Evolutionary conservation across 2,797 vertebrate genomes (phyloP).

Genomic region (Melopsittacus undulatus): DNA sequence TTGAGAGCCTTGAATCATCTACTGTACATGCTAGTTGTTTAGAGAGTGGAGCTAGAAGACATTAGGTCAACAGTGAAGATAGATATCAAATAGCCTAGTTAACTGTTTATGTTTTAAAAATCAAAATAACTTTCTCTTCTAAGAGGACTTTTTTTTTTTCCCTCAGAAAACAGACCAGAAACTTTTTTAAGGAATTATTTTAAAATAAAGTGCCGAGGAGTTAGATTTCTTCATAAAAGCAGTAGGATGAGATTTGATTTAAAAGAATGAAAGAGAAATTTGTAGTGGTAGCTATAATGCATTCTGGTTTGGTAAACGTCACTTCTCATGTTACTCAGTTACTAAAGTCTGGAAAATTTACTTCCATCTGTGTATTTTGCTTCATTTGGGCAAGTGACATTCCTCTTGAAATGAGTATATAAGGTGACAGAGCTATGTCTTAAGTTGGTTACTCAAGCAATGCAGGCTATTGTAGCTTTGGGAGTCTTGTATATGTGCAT

Average conservation of each 20-base stretch:
- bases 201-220: background rate
- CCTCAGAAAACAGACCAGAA: background rate
- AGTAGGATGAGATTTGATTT: background rate
- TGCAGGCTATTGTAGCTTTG: background rate
- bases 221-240: background rate
- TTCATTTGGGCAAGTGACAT: background rate
- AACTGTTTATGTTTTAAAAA: background rate
- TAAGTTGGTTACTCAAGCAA: background rate
- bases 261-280: background rate
- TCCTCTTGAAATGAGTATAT: background rate
- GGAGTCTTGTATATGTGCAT: background rate
- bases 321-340: background rate
- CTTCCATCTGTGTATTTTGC: background rate
- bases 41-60: slow-evolving; percentile 14
- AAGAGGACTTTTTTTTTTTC: background rate
- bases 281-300: background rate
- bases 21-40: slow-evolving; percentile 11
- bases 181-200: background rate
- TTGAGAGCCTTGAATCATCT: slow-evolving; percentile 47
- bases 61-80: background rate
- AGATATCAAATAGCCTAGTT: background rate
- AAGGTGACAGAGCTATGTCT: background rate
- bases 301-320: background rate
- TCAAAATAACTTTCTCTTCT: background rate
- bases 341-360: background rate